Percentiles rank a stretch among this genome's conserved stretches.
Evolutionary conservation across 2,888 invertebrate species (phyloP).

Genomic region (Zootermopsis nevadensis): DNA sequence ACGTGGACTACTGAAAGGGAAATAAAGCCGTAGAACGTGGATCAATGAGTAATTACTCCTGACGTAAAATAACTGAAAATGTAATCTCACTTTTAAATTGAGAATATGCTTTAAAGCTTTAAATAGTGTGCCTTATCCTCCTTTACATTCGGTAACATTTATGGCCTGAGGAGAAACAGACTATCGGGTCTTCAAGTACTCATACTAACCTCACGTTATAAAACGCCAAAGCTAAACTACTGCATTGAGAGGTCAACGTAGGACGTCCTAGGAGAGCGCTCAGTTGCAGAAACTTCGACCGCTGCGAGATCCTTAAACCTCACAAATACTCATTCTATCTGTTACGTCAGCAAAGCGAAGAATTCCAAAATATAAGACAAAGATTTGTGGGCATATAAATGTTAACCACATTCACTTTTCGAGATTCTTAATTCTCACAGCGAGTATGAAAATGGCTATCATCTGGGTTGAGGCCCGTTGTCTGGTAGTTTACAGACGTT

Average conservation of each 20-base stretch:
- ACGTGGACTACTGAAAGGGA: not conserved
- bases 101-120: not conserved
- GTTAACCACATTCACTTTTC: too few species aligned
- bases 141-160: not conserved
- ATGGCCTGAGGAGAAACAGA: not conserved
- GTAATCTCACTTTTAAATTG: slow-evolving; percentile 1
- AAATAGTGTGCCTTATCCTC: not conserved
- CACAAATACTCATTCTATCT: too few species aligned
- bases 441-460: too few species aligned
- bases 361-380: too few species aligned
- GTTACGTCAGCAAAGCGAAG: too few species aligned
- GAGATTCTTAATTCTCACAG: too few species aligned
- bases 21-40: too few species aligned
- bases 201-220: not conserved
- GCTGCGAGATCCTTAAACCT: too few species aligned
- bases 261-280: not conserved
- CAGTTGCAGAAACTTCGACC: not conserved
- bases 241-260: not conserved
- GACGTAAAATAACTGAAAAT: not conserved
- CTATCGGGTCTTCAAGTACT: too few species aligned
- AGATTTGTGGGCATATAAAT: too few species aligned
- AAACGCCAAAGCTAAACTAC: not conserved
- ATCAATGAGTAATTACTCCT: not conserved
- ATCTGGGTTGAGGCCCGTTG: too few species aligned
- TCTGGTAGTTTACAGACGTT: too few species aligned